Evolutionary conservation across 64 coral and sea anemone genomes (phyloP).

Genomic region (Pachyseris speciosa): DNA sequence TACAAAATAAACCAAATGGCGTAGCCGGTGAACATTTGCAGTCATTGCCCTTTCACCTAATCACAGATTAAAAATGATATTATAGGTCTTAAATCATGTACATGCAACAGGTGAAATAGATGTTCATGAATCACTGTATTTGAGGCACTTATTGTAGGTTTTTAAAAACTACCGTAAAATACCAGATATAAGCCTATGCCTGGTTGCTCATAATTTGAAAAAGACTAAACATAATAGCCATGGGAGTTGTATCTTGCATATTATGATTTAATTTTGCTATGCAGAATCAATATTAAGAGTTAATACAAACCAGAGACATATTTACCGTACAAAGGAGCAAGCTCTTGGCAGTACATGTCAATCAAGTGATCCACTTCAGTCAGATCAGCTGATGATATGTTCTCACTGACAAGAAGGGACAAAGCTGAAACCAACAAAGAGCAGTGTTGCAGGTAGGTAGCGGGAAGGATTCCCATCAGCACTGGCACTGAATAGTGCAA

Average conservation of each 20-base stretch:
- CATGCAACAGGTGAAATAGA: neutral
- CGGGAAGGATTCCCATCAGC: slow-evolving; percentile 25
- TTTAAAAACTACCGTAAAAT: neutral
- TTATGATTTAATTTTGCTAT: too few relatives aligned
- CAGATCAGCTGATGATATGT: slow-evolving; percentile 3
- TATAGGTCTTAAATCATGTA: neutral
- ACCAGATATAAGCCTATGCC: neutral
- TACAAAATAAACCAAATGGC: slow-evolving; percentile 31
- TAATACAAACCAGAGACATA: too few relatives aligned
- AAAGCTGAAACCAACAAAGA: slow-evolving; percentile 21
- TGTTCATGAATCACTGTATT: too few relatives aligned
- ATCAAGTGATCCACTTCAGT: neutral
- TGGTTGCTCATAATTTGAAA: neutral
- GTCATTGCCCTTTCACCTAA: slow-evolving; percentile 5
- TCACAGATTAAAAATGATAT: neutral
- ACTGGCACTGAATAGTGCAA: slow-evolving; percentile 31
- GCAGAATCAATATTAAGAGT: too few relatives aligned
- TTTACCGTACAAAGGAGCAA: slow-evolving; percentile 19
- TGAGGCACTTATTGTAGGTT: too few relatives aligned
- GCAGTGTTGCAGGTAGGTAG: neutral
- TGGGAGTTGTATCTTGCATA: neutral
- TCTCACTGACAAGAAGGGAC: slow-evolving; percentile 35
- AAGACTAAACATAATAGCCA: neutral
- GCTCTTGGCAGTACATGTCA: neutral
- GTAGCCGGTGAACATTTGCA: slow-evolving; percentile 19